Base-by-base conservation (phyloP, 2,888 invertebrate genomes). In the Allygus modestus region DNA sequence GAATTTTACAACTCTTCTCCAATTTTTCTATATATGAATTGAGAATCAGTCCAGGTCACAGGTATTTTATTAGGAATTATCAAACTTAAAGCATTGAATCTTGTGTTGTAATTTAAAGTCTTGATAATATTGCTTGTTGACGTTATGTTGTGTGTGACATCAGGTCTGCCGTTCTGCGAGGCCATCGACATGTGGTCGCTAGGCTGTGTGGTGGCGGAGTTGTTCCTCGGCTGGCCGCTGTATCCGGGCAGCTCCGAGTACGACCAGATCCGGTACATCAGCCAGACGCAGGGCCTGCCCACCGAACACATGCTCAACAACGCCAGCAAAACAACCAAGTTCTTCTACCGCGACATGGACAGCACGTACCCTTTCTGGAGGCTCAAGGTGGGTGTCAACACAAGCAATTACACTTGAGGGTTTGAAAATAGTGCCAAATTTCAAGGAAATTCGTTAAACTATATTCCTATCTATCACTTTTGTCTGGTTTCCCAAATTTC, bases 121-220 rank as follows among this genome's bases (percentile, higher is more conserved):
- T n/a, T n/a, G n/a, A n/a, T n/a, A n/a, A n/a, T n/a, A n/a, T n/a
- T n/a, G n/a, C n/a, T n/a, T n/a, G 37, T 9, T 37, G 37, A 7
- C 37, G 37, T 46, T 4, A 17, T 17, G n/a, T 2, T 17, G 46
- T 12, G 46, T 46, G 1, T 7, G 46, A 9, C n/a, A 12, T 46
- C 46, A 91, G 91, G 99, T 28, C 92, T 99, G 88, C 99, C 99
- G 86, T 99, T 99, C 92, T 98, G 98, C 92, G 99, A 99, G 91
- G 98, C 99, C 17, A 99, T 99, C 89, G 99, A 99, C 92, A 99
- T 99, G 99, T 99, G 99, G 99, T 99, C 99, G 7, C 92, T 99
- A 87, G 99, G 99, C 85, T 99, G 99, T 92, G 99, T 99, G 87
- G 99, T 99, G 73, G 99, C 99, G 1, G 99, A 99, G 91, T 93